Percentiles rank a stretch among this genome's conserved stretches.
Conservation (phyloP, 2,113 vertebrate genomes). For the Cercopithecus mona region DNA sequence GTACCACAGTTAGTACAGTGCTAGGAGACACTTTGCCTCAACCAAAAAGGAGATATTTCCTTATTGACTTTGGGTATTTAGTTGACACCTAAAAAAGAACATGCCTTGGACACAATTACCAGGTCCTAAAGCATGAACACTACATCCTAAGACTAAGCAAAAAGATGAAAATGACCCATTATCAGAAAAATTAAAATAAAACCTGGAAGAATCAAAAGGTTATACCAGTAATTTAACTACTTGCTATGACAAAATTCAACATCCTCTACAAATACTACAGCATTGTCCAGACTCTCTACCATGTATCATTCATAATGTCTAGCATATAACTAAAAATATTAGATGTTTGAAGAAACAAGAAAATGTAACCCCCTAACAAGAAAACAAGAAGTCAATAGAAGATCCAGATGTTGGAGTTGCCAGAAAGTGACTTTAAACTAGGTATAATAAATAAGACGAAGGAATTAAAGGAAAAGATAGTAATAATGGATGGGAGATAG, state of each 20-base stretch:
- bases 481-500: neutral
- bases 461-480: neutral
- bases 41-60: neutral
- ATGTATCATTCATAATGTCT: neutral
- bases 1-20: neutral
- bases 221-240: neutral
- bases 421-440: neutral
- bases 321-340: neutral
- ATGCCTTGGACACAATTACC: neutral
- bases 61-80: neutral
- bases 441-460: neutral
- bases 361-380: neutral
- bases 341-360: neutral
- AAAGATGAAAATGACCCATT: neutral
- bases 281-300: neutral
- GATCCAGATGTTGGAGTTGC: neutral
- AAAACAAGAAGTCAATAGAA: neutral
- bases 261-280: neutral
- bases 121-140: neutral
- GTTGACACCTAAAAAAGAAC: neutral
- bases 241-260: neutral
- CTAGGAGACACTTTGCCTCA: neutral
- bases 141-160: neutral
- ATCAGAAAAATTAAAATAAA: neutral
- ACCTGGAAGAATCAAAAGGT: neutral